Conservation (phyloP, 2,797 vertebrate species). For the Fundulus diaphanus region DNA sequence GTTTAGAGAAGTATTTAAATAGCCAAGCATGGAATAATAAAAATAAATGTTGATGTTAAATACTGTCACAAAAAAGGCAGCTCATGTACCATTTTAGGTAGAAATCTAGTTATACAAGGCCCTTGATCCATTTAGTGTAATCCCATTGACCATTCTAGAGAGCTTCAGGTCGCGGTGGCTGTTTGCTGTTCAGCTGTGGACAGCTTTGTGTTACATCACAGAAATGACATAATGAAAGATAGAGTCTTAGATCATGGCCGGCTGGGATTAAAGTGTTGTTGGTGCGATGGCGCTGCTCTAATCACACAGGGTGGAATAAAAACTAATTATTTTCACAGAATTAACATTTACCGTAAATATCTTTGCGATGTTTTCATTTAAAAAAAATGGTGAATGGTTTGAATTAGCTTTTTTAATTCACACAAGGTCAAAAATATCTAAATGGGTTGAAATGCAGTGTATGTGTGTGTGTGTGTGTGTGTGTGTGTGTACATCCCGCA, state of each 20-base stretch:
- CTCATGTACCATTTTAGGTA: neutral
- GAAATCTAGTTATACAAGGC: constrained; percentile 11
- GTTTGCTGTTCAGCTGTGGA: constrained; percentile 1
- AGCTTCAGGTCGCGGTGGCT: constrained; percentile 2
- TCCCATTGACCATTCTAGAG: constrained; percentile 30
- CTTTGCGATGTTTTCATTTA: no score
- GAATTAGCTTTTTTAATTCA: no score
- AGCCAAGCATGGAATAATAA: no score
- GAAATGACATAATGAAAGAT: constrained; percentile 32
- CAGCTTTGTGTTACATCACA: constrained; percentile 37
- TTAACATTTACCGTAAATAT: no score
- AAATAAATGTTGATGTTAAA: neutral
- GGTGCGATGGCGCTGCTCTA: neutral
- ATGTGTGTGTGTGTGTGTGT: no score
- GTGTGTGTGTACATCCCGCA: no score
- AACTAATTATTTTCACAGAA: neutral
- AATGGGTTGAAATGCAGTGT: no score
- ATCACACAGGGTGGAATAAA: no score
- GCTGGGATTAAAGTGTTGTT: neutral
- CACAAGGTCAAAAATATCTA: no score
- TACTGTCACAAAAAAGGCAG: no score
- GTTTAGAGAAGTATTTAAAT: neutral
- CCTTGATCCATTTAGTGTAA: constrained; percentile 51
- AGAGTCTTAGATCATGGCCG: constrained; percentile 12
- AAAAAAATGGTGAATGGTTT: no score